These are phyloP conservation scores for Xenops minutus DNA, from an alignment of 2,797 vertebrate species.

Conservation along the genomic window DNA sequence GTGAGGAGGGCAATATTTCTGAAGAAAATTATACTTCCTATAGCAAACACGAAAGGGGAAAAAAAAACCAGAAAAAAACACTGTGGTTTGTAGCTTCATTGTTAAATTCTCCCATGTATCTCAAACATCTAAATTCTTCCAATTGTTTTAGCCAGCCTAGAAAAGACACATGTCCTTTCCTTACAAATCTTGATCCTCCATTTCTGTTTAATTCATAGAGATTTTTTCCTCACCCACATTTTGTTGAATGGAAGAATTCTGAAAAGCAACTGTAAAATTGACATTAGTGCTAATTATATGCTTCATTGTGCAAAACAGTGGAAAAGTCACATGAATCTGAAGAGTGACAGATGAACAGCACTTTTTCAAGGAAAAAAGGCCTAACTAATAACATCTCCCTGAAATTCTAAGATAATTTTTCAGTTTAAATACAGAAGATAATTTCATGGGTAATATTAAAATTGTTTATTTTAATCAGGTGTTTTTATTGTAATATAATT, in stretches of 20 bases:
- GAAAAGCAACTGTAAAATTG: not conserved
- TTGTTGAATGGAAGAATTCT: not conserved
- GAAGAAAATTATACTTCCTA: not conserved
- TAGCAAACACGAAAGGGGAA: not conserved
- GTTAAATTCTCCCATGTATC: not conserved
- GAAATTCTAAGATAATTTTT: not conserved
- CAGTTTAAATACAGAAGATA: not conserved
- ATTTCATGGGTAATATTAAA: not conserved
- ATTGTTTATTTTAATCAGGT: not conserved
- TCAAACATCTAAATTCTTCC: not conserved
- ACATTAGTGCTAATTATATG: not conserved
- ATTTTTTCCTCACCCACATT: not conserved
- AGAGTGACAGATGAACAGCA: not conserved
- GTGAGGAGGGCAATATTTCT: not conserved
- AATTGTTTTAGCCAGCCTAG: not conserved
- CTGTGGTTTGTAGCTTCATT: not conserved
- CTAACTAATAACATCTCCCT: not conserved
- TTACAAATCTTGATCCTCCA: not conserved
- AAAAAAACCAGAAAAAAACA: accelerated
- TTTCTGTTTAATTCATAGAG: not conserved
- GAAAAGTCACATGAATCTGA: not conserved
- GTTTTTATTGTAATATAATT: not conserved
- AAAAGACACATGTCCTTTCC: not conserved
- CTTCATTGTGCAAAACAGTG: not conserved
- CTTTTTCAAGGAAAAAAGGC: not conserved